Base-by-base conservation (phyloP, 2,888 invertebrate species). In the Tinea pellionella region DNA sequence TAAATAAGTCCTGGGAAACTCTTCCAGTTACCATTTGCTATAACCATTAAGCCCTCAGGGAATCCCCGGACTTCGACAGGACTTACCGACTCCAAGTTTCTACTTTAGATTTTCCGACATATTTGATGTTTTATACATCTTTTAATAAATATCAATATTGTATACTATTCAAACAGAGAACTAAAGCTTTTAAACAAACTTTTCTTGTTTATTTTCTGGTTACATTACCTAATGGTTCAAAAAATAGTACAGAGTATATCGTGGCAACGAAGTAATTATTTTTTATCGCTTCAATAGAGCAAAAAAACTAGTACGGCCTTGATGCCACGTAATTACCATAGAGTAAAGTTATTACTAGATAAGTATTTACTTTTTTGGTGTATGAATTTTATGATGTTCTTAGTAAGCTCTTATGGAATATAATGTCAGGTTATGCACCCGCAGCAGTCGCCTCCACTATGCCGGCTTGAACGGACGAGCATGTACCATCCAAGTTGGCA, bases 1-100 rank as follows among this genome's bases (percentile, higher is more conserved):
- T 74, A 78, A 79, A 81, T 78, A 81, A 79, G 72, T 70, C 70
- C 66, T 65, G 66, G 68, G 67, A 66, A 77, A 76, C 74, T 78
- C 74, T 72, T 69, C 70, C 73, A 75, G 74, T 72, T 74, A 9
- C 53, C 53, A 53, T 53, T 53, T 57, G 57, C 32, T 57, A 57
- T 57, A 57, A 57, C 57, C 32, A 57, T 32, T 57, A 57, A 57
- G 57, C 29, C 57, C 55, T 67, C 71, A 71, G 62, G 67, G 66
- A 71, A 73, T 68, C 70, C 71, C 65, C 60, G 69, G 68, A 67
- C 69, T 70, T 71, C 68, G 63, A 60, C 30, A 67, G 65, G 76
- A 77, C 77, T 81, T 74, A 72, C 57, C 57, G 24, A 55, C 47
- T 47, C 12, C 7, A 43, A 15, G 15, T 43, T 12, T 9, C 11